Conservation (phyloP, 2,113 vertebrate genomes). For the Nibea coibor region DNA sequence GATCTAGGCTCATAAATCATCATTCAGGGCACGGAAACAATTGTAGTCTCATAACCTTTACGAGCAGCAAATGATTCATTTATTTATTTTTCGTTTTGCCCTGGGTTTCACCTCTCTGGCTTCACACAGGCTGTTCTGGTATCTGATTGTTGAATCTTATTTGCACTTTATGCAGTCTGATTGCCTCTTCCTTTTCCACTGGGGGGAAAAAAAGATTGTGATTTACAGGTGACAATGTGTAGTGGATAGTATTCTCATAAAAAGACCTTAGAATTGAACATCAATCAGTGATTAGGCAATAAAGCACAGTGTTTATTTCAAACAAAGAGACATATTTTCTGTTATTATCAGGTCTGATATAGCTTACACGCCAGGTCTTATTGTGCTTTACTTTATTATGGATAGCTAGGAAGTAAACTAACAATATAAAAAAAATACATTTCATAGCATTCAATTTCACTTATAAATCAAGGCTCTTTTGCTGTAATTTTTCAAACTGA, state of each 20-base stretch:
- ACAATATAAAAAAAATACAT: no score
- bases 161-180: not conserved
- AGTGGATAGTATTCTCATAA: not conserved
- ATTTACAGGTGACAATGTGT: not conserved
- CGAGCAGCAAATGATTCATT: not conserved
- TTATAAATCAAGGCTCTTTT: no score
- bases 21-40: not conserved
- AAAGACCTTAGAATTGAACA: not conserved
- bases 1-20: constrained; percentile 12
- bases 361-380: not conserved
- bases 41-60: constrained; percentile 18
- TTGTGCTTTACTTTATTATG: not conserved
- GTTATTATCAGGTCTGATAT: not conserved
- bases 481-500: no score
- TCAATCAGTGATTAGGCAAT: not conserved
- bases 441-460: no score
- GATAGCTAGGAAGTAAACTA: no score
- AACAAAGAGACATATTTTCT: not conserved
- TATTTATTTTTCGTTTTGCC: not conserved
- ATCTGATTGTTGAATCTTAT: not conserved
- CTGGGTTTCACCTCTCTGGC: constrained; percentile 8
- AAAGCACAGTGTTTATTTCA: not conserved
- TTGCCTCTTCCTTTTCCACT: not conserved
- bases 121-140: not conserved
- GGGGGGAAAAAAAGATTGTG: not conserved